Evolutionary conservation across 2,113 vertebrate species (phyloP).

Genomic region (Cephalopholis sonnerati): DNA sequence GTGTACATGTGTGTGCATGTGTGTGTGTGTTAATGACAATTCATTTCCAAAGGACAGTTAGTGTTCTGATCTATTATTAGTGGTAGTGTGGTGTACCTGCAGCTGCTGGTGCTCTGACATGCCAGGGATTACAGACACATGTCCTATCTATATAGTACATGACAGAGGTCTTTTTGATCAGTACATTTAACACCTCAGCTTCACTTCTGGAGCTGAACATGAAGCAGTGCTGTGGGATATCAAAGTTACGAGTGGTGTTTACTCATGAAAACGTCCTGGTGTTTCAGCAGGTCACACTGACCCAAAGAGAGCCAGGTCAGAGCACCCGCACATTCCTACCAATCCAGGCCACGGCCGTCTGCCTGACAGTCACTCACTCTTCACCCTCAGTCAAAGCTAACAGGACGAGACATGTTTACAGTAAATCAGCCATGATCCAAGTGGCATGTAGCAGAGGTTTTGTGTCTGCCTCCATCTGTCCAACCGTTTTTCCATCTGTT

Average conservation of each 20-base stretch:
- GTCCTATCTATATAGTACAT: too few relatives aligned
- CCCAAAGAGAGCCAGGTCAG: conserved; percentile 20
- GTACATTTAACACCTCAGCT: background rate
- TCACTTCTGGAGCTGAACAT: background rate
- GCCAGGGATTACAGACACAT: background rate
- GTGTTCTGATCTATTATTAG: background rate
- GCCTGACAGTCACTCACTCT: background rate
- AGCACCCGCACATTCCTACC: background rate
- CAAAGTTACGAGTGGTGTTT: background rate
- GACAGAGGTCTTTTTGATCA: background rate
- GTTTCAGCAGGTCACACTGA: background rate
- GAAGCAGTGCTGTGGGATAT: background rate
- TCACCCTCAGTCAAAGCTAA: background rate
- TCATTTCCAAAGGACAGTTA: background rate
- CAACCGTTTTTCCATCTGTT: background rate
- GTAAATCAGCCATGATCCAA: background rate
- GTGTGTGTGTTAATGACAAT: background rate
- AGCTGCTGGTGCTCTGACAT: conserved; percentile 1
- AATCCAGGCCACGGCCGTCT: conserved; percentile 17
- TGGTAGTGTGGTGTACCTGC: too few relatives aligned
- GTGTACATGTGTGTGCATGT: background rate
- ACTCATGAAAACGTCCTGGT: background rate
- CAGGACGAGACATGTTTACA: background rate
- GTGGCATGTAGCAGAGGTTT: background rate
- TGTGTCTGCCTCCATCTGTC: background rate